Conservation (phyloP, 1,140 invertebrate genomes). For the Hetaerina americana region DNA sequence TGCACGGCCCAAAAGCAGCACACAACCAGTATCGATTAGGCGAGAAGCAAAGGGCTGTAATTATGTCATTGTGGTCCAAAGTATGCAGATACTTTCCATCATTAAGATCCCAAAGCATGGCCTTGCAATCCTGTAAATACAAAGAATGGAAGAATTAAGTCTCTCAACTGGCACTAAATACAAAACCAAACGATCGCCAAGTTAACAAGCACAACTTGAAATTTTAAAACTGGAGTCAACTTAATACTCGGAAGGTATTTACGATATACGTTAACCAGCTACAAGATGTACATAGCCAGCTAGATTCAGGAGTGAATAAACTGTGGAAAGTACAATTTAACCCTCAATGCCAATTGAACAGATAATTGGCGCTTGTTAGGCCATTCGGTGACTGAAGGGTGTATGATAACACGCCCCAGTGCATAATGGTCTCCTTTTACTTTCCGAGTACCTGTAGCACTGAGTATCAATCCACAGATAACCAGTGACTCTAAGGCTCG, state of each 20-base stretch:
- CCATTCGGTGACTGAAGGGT: neutral
- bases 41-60: conserved; percentile 96
- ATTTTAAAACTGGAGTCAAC: too few species aligned
- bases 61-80: conserved; percentile 94
- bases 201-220: too few species aligned
- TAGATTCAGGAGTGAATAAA: too few species aligned
- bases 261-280: too few species aligned
- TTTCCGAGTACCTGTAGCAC: neutral
- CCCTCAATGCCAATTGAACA: too few species aligned
- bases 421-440: neutral
- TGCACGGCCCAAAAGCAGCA: conserved; percentile 96
- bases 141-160: too few species aligned
- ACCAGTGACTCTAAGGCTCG: neutral
- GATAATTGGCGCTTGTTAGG: too few species aligned
- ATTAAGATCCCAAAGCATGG: conserved; percentile 99
- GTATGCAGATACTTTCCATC: conserved; percentile 99
- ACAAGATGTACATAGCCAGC: too few species aligned
- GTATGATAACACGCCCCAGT: neutral
- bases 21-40: conserved; percentile 99
- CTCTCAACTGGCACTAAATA: too few species aligned
- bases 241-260: too few species aligned
- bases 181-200: too few species aligned
- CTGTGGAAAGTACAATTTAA: too few species aligned
- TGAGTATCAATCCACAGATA: neutral
- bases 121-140: conserved; percentile 86